Percentiles rank a stretch among this genome's conserved stretches.
These are phyloP conservation scores for Teleiodes luculella DNA, from an alignment of 2,888 invertebrate species.

Conservation along the genomic window DNA sequence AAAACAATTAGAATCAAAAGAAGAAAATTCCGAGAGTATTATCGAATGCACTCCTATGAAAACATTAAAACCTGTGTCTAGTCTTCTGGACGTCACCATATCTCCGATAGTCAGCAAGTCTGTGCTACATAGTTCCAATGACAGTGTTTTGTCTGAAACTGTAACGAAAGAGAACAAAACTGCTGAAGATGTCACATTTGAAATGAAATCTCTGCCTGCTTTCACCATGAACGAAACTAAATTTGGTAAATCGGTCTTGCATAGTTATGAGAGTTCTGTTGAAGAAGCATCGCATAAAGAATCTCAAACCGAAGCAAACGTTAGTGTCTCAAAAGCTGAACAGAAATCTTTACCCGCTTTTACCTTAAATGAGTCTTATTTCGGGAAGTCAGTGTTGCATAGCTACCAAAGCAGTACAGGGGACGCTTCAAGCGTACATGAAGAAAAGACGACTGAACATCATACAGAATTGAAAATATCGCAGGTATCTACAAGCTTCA, in stretches of 20 bases:
- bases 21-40: constrained; percentile 35
- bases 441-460: constrained; percentile 27
- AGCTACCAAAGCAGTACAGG: constrained; percentile 49
- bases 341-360: constrained; percentile 45
- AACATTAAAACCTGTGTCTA: constrained; percentile 40
- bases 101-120: constrained; percentile 69
- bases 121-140: constrained; percentile 54
- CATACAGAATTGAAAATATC: constrained; percentile 31
- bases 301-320: constrained; percentile 29
- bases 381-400: constrained; percentile 52
- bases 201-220: constrained; percentile 42
- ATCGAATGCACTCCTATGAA: constrained; percentile 68
- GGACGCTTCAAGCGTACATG: constrained; percentile 35
- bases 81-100: constrained; percentile 59
- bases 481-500: constrained; percentile 37
- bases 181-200: constrained; percentile 32
- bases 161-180: constrained; percentile 35
- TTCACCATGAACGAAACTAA: constrained; percentile 51
- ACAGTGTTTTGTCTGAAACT: constrained; percentile 42
- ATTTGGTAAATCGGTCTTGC: constrained; percentile 54
- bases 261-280: constrained; percentile 55
- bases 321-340: constrained; percentile 25
- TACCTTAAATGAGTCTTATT: constrained; percentile 47
- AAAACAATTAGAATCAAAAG: constrained; percentile 25
- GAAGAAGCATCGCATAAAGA: constrained; percentile 38